These are phyloP conservation scores for Drosophila atripex DNA, from an alignment of 2,888 invertebrate species.

Conservation along the genomic window DNA sequence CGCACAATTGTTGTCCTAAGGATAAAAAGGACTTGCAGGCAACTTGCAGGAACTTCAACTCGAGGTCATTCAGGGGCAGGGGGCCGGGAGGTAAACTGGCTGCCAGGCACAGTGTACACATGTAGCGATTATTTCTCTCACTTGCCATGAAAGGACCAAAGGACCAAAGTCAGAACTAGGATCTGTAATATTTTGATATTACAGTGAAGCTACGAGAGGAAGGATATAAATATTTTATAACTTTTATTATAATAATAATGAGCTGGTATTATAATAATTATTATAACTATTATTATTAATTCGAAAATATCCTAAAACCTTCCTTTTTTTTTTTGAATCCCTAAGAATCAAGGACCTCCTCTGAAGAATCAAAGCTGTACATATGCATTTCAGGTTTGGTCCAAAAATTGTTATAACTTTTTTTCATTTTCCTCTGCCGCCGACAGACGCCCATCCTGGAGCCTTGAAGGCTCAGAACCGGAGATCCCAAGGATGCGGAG, in stretches of 20 bases:
- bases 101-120: constrained; percentile 44
- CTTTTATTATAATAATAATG: no score
- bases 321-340: background rate
- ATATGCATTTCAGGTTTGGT: constrained; percentile 12
- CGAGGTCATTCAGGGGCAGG: constrained; percentile 43
- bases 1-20: constrained; percentile 61
- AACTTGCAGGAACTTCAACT: constrained; percentile 43
- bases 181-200: background rate
- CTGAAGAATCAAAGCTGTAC: background rate
- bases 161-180: constrained; percentile 20
- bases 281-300: no score
- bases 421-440: constrained; percentile 21
- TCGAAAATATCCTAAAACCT: no score
- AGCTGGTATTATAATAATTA: no score
- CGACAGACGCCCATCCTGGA: constrained; percentile 34
- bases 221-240: background rate
- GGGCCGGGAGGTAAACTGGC: constrained; percentile 10
- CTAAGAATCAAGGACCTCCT: background rate
- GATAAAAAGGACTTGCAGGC: constrained; percentile 62
- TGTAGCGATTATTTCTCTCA: constrained; percentile 46
- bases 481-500: background rate
- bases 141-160: constrained; percentile 8
- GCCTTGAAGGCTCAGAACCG: constrained; percentile 13
- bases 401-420: constrained; percentile 29
- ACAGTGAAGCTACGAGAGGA: constrained; percentile 11